Conservation (phyloP, 2,797 vertebrate species). For the Pogoniulus pusillus region DNA sequence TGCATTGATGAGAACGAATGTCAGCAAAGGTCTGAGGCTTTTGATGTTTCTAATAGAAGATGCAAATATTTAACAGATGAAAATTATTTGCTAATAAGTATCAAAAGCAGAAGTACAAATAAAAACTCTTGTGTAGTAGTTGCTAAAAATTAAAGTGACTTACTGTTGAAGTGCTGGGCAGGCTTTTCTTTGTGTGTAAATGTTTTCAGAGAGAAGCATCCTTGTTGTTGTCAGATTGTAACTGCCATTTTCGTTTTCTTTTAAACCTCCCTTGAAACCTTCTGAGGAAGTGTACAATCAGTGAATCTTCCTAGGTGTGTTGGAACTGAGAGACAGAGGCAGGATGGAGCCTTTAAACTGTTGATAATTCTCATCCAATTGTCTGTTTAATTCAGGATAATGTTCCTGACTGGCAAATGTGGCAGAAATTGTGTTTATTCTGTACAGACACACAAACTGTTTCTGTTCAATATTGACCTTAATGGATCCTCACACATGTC, state of each 20-base stretch:
- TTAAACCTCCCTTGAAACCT: not conserved
- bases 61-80: slow-evolving; percentile 60
- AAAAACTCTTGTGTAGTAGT: slow-evolving; percentile 1
- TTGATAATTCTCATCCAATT: not conserved
- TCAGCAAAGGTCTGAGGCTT: slow-evolving; percentile 53
- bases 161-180: not conserved
- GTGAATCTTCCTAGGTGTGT: not conserved
- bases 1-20: slow-evolving; percentile 40
- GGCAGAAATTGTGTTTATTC: not conserved
- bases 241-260: not conserved
- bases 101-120: slow-evolving; percentile 53
- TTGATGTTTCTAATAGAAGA: slow-evolving; percentile 62
- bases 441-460: not conserved
- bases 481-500: not conserved
- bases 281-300: not conserved
- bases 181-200: slow-evolving; percentile 17
- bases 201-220: slow-evolving; percentile 12
- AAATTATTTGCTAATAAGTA: slow-evolving; percentile 61
- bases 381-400: not conserved
- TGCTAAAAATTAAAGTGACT: slow-evolving; percentile 32
- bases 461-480: not conserved
- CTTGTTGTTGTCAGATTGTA: not conserved
- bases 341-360: not conserved
- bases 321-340: not conserved
- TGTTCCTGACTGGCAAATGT: not conserved